Conservation (phyloP, 1,140 invertebrate species). For the Drosophila littoralis region DNA sequence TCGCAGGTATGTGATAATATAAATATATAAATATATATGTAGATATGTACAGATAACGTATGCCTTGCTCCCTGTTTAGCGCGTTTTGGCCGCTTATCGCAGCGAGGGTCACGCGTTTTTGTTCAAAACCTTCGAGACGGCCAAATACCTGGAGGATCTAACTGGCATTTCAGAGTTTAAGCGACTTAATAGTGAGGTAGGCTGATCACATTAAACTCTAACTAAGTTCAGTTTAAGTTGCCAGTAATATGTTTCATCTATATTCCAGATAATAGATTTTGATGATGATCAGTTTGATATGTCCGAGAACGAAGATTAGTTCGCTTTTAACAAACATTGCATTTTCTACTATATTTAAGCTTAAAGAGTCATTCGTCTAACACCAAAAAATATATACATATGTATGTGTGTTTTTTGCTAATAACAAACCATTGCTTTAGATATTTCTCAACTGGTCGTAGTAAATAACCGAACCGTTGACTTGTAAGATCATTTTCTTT, state of each 20-base stretch:
- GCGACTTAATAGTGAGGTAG: constrained; percentile 68
- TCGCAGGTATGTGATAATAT: constrained; percentile 85
- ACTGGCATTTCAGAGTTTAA: constrained; percentile 90
- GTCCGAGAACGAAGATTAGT: constrained; percentile 65
- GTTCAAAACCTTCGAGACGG: constrained; percentile 92
- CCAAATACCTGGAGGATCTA: constrained; percentile 93
- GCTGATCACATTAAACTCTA: constrained; percentile 4
- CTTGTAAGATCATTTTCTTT: too few species aligned
- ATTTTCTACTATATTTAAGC: constrained; percentile 13
- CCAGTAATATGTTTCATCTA: neutral
- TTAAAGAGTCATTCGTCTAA: constrained; percentile 35
- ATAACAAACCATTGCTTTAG: too few species aligned
- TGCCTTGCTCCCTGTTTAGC: constrained; percentile 41
- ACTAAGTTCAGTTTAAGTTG: neutral
- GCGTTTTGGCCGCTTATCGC: constrained; percentile 63
- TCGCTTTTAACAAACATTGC: constrained; percentile 1
- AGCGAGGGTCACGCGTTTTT: constrained; percentile 90
- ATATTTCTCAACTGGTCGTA: too few species aligned
- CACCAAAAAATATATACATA: constrained; percentile 37
- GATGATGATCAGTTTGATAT: constrained; percentile 78
- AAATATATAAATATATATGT: neutral
- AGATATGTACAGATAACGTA: neutral
- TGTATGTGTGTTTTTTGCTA: neutral
- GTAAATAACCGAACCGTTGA: too few species aligned
- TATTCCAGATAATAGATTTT: constrained; percentile 78